Conservation (phyloP, 2,797 vertebrate genomes). For the Ataeniobius toweri region DNA sequence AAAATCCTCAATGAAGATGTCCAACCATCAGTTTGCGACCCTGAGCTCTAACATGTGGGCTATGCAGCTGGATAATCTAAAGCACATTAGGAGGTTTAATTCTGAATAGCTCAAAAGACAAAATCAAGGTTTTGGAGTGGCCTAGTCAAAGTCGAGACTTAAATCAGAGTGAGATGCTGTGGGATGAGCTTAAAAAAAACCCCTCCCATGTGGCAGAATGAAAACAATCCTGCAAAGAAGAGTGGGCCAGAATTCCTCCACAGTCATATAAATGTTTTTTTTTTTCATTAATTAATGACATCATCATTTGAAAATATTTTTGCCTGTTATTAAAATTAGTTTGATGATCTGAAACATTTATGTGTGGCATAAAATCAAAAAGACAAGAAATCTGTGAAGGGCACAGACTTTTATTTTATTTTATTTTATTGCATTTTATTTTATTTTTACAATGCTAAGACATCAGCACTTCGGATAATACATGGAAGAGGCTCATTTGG, state of each 20-base stretch:
- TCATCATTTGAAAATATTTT: background rate
- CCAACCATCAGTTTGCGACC: too few relatives aligned
- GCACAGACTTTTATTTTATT: background rate
- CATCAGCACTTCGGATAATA: background rate
- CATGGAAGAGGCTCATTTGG: slow-evolving; percentile 1
- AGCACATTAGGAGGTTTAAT: background rate
- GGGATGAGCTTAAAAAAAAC: background rate
- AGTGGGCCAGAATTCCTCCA: background rate
- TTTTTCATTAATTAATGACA: background rate
- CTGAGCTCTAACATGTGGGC: background rate
- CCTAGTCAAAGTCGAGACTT: background rate
- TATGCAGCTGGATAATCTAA: background rate
- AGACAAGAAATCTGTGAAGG: background rate
- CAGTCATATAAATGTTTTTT: background rate
- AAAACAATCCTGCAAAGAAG: background rate
- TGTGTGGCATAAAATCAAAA: background rate
- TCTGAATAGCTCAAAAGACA: background rate
- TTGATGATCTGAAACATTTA: background rate
- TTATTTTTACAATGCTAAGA: background rate
- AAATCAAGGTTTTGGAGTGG: background rate
- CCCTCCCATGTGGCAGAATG: background rate
- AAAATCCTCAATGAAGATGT: too few relatives aligned
- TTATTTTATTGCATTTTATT: background rate
- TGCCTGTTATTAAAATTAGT: background rate
- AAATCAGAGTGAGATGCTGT: background rate